Percentiles rank a stretch among this genome's conserved stretches.
Evolutionary conservation across 2,113 vertebrate genomes (phyloP).

Genomic region (Calyptommatus sinebrachiatus): DNA sequence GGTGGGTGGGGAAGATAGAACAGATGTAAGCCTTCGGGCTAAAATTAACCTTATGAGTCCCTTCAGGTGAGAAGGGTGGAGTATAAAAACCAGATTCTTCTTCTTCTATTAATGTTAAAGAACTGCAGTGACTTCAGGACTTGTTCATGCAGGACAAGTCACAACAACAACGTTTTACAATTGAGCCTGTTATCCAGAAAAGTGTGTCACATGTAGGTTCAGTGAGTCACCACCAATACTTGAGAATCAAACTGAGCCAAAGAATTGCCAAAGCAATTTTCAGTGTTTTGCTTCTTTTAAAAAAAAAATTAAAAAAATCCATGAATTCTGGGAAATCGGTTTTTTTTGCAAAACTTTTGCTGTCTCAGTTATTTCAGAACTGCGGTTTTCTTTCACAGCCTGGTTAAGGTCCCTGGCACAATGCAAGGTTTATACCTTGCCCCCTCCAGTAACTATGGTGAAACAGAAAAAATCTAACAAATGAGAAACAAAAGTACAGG

Average conservation of each 20-base stretch:
- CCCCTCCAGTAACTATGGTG: neutral
- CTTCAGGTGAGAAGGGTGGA: too few relatives aligned
- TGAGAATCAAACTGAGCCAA: neutral
- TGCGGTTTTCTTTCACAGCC: accelerated
- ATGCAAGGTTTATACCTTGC: neutral
- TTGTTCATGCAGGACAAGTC: too few relatives aligned
- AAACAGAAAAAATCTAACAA: neutral
- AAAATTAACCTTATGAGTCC: too few relatives aligned
- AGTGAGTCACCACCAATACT: constrained; percentile 14
- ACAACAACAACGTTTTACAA: neutral
- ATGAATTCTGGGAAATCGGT: neutral
- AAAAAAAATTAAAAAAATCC: too few relatives aligned
- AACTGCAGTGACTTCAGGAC: too few relatives aligned
- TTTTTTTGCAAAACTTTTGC: constrained; percentile 7
- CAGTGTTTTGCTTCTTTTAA: neutral
- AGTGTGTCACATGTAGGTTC: neutral
- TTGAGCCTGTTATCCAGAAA: neutral
- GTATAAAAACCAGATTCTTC: too few relatives aligned
- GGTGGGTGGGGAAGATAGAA: too few relatives aligned
- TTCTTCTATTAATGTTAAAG: too few relatives aligned
- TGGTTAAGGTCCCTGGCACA: neutral
- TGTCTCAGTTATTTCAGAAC: neutral
- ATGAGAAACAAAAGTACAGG: neutral
- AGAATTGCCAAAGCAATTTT: neutral
- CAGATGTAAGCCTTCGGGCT: too few relatives aligned